Conservation (phyloP, 2,888 invertebrate species). For the Drosophila testacea region DNA sequence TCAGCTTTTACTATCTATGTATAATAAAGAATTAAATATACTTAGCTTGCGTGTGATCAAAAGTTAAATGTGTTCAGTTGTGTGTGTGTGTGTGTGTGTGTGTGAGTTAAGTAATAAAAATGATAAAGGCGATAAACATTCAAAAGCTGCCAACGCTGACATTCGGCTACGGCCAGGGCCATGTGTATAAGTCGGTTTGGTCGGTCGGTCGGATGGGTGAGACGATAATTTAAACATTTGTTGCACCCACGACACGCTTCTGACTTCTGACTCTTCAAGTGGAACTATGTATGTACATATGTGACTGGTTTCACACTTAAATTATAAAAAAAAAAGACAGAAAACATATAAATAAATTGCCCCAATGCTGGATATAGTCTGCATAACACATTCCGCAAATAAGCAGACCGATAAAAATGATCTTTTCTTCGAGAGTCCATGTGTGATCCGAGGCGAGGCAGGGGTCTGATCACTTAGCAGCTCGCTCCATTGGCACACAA, state of each 20-base stretch:
- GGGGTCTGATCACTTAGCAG: constrained; percentile 71
- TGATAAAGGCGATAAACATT: constrained; percentile 73
- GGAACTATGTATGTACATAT: constrained; percentile 1
- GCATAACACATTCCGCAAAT: constrained; percentile 62
- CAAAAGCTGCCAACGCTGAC: constrained; percentile 45
- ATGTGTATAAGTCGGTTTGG: constrained; percentile 24
- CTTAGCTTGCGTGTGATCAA: constrained; percentile 39
- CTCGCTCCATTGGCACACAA: constrained; percentile 64
- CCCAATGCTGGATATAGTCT: constrained; percentile 27
- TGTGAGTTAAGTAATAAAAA: constrained; percentile 63
- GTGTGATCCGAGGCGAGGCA: constrained; percentile 20
- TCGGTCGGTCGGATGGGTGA: constrained; percentile 22
- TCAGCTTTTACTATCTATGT: constrained; percentile 18
- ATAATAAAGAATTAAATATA: constrained; percentile 27
- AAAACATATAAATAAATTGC: constrained; percentile 25
- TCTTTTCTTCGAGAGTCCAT: constrained; percentile 30
- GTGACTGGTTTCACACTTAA: constrained; percentile 44
- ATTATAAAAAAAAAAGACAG: constrained; percentile 15
- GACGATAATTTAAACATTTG: constrained; percentile 40
- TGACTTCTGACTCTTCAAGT: constrained; percentile 28
- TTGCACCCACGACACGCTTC: constrained; percentile 24
- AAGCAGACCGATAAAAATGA: constrained; percentile 47
- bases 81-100: constrained; percentile 27
- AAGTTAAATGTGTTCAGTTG: constrained; percentile 22
- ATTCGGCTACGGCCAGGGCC: constrained; percentile 17